A percentile compares a stretch with the other conserved stretches of the same genome.
These are phyloP conservation scores for Synaphobranchus kaupii DNA, from an alignment of 2,797 vertebrate genomes.

Conservation along the genomic window DNA sequence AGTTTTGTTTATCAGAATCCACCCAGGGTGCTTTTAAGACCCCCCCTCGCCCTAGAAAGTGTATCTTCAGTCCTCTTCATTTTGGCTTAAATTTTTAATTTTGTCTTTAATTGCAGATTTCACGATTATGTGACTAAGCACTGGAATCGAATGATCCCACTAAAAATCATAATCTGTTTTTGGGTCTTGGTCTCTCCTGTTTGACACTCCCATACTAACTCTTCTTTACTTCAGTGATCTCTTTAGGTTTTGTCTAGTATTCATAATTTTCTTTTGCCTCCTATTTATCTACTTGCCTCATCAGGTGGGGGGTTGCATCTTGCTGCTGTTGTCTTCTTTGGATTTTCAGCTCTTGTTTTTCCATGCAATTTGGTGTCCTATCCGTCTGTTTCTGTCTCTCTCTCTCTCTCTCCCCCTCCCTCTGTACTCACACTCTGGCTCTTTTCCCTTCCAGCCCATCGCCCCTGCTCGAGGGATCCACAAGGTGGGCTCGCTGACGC, in stretches of 20 bases:
- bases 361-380: neutral
- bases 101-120: neutral
- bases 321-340: neutral
- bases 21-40: conserved; percentile 4
- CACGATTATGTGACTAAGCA: neutral
- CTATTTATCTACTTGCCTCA: neutral
- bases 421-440: neutral
- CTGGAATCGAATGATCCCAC: neutral
- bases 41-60: neutral
- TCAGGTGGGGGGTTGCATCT: neutral
- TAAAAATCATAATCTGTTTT: neutral
- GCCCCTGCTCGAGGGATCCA: conserved; percentile 61
- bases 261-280: neutral
- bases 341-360: neutral
- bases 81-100: neutral
- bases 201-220: neutral
- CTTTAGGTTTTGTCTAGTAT: neutral
- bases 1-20: neutral
- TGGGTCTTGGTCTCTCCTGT: neutral
- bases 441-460: conserved; percentile 20
- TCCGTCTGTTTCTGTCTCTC: neutral
- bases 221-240: neutral
- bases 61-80: neutral
- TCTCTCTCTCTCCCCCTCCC: neutral
- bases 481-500: conserved; percentile 89